These are phyloP conservation scores for Aradophagus sp. DNA, from an alignment of 1,140 invertebrate genomes.

Conservation along the genomic window DNA sequence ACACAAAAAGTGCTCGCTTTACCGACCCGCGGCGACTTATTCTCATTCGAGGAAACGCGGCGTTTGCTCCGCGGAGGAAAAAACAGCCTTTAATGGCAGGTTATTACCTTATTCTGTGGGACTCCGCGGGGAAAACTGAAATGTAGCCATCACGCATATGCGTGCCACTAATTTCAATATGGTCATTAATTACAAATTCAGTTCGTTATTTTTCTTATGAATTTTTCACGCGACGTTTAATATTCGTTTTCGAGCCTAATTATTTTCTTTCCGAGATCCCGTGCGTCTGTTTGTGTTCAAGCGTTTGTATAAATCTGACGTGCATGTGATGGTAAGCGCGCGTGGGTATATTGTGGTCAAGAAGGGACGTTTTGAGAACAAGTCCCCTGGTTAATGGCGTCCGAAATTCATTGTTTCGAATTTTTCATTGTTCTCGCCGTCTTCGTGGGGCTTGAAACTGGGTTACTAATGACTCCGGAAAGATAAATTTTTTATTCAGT, in stretches of 20 bases:
- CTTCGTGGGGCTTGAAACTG: slow-evolving; percentile 4
- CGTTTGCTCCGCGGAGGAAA: slow-evolving; percentile 34
- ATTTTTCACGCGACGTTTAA: slow-evolving; percentile 56
- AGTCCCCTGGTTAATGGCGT: slow-evolving; percentile 21
- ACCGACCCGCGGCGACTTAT: too few species aligned
- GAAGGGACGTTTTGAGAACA: slow-evolving; percentile 20
- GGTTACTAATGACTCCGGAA: slow-evolving; percentile 8
- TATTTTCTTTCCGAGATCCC: slow-evolving; percentile 48
- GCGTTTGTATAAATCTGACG: background rate
- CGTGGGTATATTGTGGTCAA: too few species aligned
- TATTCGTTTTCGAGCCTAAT: slow-evolving; percentile 51
- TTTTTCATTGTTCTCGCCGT: slow-evolving; percentile 20
- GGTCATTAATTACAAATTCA: slow-evolving; percentile 57
- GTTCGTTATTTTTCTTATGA: slow-evolving; percentile 56
- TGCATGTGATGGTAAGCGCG: too few species aligned
- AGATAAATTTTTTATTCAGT: background rate
- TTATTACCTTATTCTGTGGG: slow-evolving; percentile 50
- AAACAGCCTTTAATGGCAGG: slow-evolving; percentile 50
- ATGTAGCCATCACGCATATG: slow-evolving; percentile 55
- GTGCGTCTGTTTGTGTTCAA: background rate
- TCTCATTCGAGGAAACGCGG: too few species aligned
- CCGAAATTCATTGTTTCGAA: slow-evolving; percentile 21
- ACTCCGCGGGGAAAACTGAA: slow-evolving; percentile 49
- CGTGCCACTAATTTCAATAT: slow-evolving; percentile 56
- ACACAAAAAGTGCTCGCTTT: too few species aligned